Conservation (phyloP, 1,140 invertebrate genomes). For the Drosophila oshimai region DNA sequence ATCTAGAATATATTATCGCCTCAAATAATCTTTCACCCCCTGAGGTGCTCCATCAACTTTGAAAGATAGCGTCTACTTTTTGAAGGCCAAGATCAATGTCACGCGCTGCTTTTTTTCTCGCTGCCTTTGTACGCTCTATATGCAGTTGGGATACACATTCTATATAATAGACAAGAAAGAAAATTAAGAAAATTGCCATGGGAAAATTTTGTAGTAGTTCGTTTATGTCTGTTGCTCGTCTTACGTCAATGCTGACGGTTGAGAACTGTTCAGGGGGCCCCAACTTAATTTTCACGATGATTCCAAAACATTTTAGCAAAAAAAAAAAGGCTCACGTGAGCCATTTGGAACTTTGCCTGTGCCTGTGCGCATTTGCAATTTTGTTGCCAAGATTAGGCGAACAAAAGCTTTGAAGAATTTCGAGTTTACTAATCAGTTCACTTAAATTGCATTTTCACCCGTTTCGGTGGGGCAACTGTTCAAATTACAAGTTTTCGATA, state of each 20-base stretch:
- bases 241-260: constrained; percentile 46
- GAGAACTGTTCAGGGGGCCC: background rate
- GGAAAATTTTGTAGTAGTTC: constrained; percentile 21
- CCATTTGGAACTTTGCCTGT: constrained; percentile 37
- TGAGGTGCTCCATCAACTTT: background rate
- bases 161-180: constrained; percentile 15
- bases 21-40: background rate
- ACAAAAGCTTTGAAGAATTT: background rate
- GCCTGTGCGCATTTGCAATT: constrained; percentile 8
- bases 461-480: constrained; percentile 1
- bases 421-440: constrained; percentile 18
- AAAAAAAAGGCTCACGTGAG: constrained; percentile 53
- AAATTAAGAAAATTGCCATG: constrained; percentile 31
- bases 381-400: constrained; percentile 6
- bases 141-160: constrained; percentile 4
- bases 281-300: background rate
- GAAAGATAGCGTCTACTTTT: constrained; percentile 18
- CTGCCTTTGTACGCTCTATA: constrained; percentile 22
- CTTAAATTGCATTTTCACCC: constrained; percentile 3
- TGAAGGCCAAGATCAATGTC: constrained; percentile 79
- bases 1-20: background rate
- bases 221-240: constrained; percentile 1
- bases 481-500: constrained; percentile 49
- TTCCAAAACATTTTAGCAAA: background rate
- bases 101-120: constrained; percentile 39